Percentiles rank a stretch among this genome's conserved stretches.
phyloP scores from a whole-genome alignment of 2,797 vertebrate genomes.

The Bovichtus diacanthus region DNA sequence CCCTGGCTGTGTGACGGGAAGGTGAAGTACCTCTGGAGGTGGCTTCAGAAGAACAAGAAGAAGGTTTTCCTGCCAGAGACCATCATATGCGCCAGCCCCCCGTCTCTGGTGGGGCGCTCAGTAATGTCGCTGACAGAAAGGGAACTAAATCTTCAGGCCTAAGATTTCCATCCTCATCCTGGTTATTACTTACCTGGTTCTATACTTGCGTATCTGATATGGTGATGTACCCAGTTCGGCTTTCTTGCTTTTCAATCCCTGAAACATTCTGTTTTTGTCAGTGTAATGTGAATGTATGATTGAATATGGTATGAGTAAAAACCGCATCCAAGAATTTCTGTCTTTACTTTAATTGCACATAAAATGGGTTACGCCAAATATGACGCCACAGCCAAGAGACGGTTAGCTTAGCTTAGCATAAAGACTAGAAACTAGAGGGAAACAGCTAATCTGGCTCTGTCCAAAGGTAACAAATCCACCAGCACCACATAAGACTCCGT shows the following conservation, averaged over 20 bases:
- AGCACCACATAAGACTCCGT: neutral
- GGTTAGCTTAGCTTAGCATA: neutral
- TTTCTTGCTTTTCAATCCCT: neutral
- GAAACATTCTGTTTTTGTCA: neutral
- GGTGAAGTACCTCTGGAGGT: conserved; percentile 78
- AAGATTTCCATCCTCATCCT: conserved; percentile 3
- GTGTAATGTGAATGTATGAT: conserved; percentile 8
- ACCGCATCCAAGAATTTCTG: neutral
- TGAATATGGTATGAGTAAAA: conserved; percentile 21
- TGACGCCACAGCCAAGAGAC: neutral
- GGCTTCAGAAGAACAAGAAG: conserved; percentile 76
- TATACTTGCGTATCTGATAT: neutral
- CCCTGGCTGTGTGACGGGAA: conserved; percentile 78
- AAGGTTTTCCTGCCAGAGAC: conserved; percentile 63
- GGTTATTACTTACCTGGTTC: no score
- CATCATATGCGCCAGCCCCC: conserved; percentile 69
- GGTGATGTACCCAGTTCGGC: neutral
- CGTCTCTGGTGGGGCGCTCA: conserved; percentile 60
- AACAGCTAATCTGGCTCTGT: neutral
- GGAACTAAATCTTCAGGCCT: conserved; percentile 63
- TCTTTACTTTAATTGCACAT: neutral
- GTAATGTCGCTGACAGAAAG: conserved; percentile 66
- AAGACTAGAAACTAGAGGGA: neutral
- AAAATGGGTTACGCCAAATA: neutral
- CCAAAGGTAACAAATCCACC: neutral